Evolutionary conservation across 2,797 vertebrate species (phyloP), one percentile per base, ranked within the genome.

Genomic region (Thaleichthys pacificus): DNA sequence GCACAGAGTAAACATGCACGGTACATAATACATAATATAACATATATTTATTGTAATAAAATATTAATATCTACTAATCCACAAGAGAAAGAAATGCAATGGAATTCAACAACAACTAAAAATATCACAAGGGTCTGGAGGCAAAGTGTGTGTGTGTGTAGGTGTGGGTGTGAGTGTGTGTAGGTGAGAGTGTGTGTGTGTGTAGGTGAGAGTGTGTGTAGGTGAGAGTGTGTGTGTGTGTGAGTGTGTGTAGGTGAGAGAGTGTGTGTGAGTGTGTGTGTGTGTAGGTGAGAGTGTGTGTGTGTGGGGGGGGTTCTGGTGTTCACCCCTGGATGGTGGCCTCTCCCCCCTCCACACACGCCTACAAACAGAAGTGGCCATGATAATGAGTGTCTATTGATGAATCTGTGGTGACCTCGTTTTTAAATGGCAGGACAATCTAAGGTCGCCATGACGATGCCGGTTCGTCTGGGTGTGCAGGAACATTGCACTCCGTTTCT

Each of bases 111-210:
- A 84, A 71, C 47, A 74, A 26, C 26, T 1, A 26, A 92, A 94
- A 94, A 90, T 90, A 88, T 92, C 93, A 94, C 83, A 89, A 86
- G 94, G 94, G 92, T 89, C 93, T 93, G 91, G 91, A 87, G 91
- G 86, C 88, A 91, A 93, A 94, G 95, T 93, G 92, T 96, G 97
- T 97, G 32, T 35, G 32, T 7, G 32, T 1, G 32, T 26, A 3
- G 32, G 32, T 35, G 32, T 35, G 32, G 6, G 32, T 96, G 96
- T 26, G 26, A 2, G 26, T 26, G 26, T 24, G 26, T 2, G 26
- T 2, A 1, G 1, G 26, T 2, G 26, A 1, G 26, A 3, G 26
- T 26, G 26, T 26, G 26, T 26, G 22, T 26, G 26, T 26, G 26
- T 26, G 26, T 24, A 1, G 22, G 22, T 24, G 22, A 24, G 22